Percentiles rank a stretch among this genome's conserved stretches.
Conservation (phyloP, 2,113 vertebrate genomes). For the Lasiurus cinereus region DNA sequence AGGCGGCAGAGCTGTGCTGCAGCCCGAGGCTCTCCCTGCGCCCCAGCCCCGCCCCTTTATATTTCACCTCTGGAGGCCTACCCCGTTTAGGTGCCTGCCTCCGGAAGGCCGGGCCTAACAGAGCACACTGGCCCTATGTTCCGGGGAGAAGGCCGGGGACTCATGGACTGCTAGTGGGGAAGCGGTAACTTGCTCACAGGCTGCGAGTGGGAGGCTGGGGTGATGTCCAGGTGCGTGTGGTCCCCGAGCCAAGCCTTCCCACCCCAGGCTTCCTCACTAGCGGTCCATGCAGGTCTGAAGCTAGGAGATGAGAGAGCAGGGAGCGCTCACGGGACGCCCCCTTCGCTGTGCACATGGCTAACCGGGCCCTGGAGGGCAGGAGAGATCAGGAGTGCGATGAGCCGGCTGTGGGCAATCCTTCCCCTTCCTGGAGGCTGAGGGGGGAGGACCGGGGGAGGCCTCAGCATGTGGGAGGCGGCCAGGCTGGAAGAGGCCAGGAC, state of each 20-base stretch:
- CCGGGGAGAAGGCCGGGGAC: background rate
- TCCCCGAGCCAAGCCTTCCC: background rate
- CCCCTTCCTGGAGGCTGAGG: background rate
- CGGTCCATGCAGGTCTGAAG: background rate
- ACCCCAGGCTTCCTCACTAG: background rate
- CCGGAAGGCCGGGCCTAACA: background rate
- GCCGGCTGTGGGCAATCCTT: background rate
- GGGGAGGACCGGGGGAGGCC: background rate
- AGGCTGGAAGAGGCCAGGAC: background rate
- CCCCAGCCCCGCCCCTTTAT: background rate
- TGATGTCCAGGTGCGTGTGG: background rate
- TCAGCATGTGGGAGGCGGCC: background rate
- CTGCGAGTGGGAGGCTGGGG: too few relatives aligned
- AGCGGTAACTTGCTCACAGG: background rate
- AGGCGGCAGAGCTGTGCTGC: background rate
- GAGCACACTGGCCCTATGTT: background rate
- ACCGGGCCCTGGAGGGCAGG: background rate
- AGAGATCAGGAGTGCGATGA: background rate
- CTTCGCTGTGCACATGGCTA: background rate
- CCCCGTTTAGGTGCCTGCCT: background rate
- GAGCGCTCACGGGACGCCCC: background rate
- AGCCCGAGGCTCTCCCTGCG: background rate
- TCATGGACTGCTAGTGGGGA: too few relatives aligned
- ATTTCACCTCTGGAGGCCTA: background rate
- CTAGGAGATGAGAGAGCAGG: background rate